These are phyloP conservation scores for Phoxinus dragarum DNA, from an alignment of 2,797 vertebrate genomes.

Conservation along the genomic window DNA sequence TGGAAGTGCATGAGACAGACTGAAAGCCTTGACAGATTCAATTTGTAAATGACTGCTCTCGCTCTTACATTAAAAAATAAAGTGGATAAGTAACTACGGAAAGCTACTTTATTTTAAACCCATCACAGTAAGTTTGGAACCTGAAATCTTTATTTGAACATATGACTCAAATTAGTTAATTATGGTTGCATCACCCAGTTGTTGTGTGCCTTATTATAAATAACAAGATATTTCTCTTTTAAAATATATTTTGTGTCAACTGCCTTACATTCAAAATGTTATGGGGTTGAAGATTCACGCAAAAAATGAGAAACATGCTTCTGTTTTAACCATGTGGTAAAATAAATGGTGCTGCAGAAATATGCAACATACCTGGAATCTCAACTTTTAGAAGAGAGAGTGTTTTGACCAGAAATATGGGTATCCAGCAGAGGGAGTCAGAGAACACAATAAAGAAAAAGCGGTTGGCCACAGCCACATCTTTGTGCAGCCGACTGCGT, in stretches of 20 bases:
- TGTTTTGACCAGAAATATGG: slow-evolving; percentile 83
- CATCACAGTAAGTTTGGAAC: too few relatives aligned
- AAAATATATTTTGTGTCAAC: neutral
- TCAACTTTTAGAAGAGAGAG: slow-evolving; percentile 81
- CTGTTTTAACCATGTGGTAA: neutral
- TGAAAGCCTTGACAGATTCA: neutral
- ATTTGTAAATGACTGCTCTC: neutral
- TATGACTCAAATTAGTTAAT: neutral
- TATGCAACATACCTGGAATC: slow-evolving; percentile 76
- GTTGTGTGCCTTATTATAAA: neutral
- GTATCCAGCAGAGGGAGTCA: slow-evolving; percentile 93
- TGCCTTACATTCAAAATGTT: neutral
- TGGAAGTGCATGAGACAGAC: neutral
- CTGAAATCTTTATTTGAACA: neutral
- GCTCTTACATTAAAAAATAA: neutral
- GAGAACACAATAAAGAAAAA: slow-evolving; percentile 90
- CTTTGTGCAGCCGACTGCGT: slow-evolving; percentile 76
- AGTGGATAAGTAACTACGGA: neutral
- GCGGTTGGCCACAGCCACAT: slow-evolving; percentile 78
- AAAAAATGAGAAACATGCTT: neutral
- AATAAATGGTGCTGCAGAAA: neutral
- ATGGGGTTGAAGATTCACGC: neutral
- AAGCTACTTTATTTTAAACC: too few relatives aligned
- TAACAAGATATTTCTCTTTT: neutral
- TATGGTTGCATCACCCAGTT: neutral